phyloP scores from a whole-genome alignment of 1,140 invertebrate species.

The Aricia agestis region DNA sequence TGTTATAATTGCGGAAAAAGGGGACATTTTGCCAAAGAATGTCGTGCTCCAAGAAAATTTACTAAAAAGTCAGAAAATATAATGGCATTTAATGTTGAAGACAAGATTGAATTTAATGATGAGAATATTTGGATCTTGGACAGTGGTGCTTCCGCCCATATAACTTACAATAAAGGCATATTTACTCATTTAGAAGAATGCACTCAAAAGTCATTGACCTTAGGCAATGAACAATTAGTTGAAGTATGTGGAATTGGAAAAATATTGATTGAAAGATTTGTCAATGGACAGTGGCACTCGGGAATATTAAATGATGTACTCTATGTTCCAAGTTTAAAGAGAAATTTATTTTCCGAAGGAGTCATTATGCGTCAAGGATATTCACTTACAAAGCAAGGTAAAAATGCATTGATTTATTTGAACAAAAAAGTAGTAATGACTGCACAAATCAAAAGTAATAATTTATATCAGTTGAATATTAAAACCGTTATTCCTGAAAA shows the following conservation, averaged over 20 bases:
- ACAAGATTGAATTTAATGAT: slow-evolving; percentile 24
- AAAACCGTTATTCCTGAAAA: background rate
- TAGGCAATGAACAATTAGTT: background rate
- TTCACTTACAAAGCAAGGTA: background rate
- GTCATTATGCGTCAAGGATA: background rate
- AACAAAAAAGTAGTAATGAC: slow-evolving; percentile 1
- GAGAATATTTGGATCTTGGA: slow-evolving; percentile 42
- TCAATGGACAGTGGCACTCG: slow-evolving; percentile 4
- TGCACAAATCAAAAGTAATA: background rate
- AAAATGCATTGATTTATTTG: background rate
- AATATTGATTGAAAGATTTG: background rate
- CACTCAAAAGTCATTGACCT: background rate
- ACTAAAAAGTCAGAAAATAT: slow-evolving; percentile 32
- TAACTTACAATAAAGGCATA: slow-evolving; percentile 29
- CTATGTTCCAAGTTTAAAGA: slow-evolving; percentile 5
- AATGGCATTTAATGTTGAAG: slow-evolving; percentile 35
- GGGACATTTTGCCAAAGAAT: slow-evolving; percentile 31
- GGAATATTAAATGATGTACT: background rate
- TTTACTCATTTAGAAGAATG: background rate
- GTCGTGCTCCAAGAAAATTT: slow-evolving; percentile 25
- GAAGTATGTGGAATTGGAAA: background rate
- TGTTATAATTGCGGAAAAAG: slow-evolving; percentile 33
- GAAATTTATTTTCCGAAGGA: slow-evolving; percentile 2
- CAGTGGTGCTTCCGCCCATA: slow-evolving; percentile 47
- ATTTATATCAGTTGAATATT: slow-evolving; percentile 10